These are phyloP conservation scores for Halesus radiatus DNA, from an alignment of 1,140 invertebrate genomes.

Conservation along the genomic window DNA sequence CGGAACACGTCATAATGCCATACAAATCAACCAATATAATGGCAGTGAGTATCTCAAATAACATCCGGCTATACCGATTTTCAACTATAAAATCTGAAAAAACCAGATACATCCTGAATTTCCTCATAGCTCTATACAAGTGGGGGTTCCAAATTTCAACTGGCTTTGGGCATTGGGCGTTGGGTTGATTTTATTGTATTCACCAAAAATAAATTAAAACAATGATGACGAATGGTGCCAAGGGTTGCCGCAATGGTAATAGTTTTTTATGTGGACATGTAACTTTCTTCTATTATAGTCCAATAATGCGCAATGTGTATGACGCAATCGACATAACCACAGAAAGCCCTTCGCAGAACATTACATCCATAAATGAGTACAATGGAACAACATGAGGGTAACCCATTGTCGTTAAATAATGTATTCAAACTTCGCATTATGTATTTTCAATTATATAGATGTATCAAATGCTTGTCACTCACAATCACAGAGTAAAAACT, in stretches of 20 bases:
- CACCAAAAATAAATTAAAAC: too few species aligned
- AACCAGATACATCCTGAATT: too few species aligned
- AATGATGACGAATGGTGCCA: too few species aligned
- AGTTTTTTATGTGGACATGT: neutral
- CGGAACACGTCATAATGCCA: too few species aligned
- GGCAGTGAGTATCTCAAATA: too few species aligned
- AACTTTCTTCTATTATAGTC: neutral
- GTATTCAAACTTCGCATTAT: constrained; percentile 44
- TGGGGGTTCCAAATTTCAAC: too few species aligned
- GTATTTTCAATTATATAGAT: constrained; percentile 42
- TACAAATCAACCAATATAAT: too few species aligned
- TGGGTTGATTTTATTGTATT: too few species aligned
- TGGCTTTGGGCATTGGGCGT: too few species aligned
- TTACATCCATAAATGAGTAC: constrained; percentile 7
- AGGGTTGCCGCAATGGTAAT: neutral
- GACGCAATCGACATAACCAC: neutral
- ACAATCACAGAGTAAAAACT: neutral
- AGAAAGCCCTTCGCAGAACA: constrained; percentile 16
- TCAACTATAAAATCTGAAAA: too few species aligned
- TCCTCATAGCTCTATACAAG: too few species aligned
- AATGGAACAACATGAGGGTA: constrained; percentile 42
- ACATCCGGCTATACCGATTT: too few species aligned
- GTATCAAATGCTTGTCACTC: constrained; percentile 46
- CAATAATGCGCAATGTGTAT: constrained; percentile 1
- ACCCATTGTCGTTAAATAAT: constrained; percentile 44